Conservation (phyloP, 2,113 vertebrate genomes). For the Macroglossus sobrinus region DNA sequence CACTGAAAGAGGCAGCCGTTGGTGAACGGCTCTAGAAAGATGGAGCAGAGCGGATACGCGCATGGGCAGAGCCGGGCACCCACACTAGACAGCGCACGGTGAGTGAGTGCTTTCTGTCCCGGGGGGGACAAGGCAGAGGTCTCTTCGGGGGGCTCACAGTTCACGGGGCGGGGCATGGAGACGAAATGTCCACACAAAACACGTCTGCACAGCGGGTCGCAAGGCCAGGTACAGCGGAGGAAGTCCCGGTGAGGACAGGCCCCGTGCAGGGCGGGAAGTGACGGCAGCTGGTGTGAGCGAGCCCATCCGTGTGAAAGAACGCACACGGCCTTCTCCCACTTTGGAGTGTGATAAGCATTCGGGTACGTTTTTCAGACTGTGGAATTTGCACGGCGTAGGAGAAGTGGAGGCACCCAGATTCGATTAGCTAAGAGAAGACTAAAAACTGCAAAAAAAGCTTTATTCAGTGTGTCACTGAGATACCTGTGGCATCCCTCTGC, state of each 20-base stretch:
- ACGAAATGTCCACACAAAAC: neutral
- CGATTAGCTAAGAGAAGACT: neutral
- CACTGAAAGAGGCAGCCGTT: neutral
- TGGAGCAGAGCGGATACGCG: neutral
- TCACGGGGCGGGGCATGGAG: too few relatives aligned
- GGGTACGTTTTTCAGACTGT: neutral
- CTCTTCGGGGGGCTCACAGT: neutral
- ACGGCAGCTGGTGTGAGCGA: neutral
- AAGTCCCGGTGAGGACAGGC: too few relatives aligned
- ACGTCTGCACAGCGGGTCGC: neutral
- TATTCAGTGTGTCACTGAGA: neutral
- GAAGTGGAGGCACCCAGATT: neutral
- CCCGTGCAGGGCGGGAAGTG: accelerated
- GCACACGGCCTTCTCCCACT: neutral
- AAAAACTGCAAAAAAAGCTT: neutral
- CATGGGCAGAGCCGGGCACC: neutral
- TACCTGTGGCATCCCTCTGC: neutral
- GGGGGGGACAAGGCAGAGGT: neutral
- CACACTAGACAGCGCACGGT: neutral
- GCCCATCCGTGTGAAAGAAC: neutral
- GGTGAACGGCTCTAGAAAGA: neutral
- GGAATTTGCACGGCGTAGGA: neutral
- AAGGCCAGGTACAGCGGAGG: neutral
- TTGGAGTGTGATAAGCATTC: neutral
- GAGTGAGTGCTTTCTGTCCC: too few relatives aligned